Base-by-base conservation (phyloP, 2,797 vertebrate genomes). In the Streptopelia turtur region DNA sequence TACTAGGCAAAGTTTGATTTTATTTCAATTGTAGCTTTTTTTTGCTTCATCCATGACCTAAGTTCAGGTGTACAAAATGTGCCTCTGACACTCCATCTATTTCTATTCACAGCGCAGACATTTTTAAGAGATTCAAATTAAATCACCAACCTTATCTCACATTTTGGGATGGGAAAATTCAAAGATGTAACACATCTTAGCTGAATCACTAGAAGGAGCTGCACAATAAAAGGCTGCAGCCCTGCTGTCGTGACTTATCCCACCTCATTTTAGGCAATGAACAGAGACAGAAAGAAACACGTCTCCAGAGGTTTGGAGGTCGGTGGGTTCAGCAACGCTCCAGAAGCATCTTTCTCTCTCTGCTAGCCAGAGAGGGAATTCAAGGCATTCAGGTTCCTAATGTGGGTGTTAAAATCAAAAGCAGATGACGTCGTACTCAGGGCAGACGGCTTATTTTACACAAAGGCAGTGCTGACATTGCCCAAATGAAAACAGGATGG, bases 371-470 rank as follows among this genome's bases (percentile, higher is more conserved):
- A 83, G 13, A 52, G 6, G n/a, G 45, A 94, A 95, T 66, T 71
- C 43, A 83, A 76, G 31, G 23, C 24, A 88, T 78, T 79, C 56
- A 47, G 14, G 11, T 55, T 90, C 55, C 47, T 43, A 78, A 76
- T 13, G 55, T 5, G 41, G 35, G 47, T 70, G 10, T 17, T 55
- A 80, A 64, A 10, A 71, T 33, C 39, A 57, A 75, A 69, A 47
- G 5, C 50, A 83, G 35, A 45, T 47, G 55, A 71, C 31, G 45
- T 22, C 31, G 5, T 22, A 65, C 20, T 28, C 25, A 79, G 4
- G 33, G 56, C 27, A 82, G 25, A 79, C 35, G 0, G 0, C 10
- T 66, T 56, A 22, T 3, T 5, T 39, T 72, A 55, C 0, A 2
- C 16, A 87, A 77, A 85, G 39, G 11, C 49, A 80, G 6, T 5